Conservation (phyloP, 2,888 invertebrate species). For the Phyllotreta striolata region DNA sequence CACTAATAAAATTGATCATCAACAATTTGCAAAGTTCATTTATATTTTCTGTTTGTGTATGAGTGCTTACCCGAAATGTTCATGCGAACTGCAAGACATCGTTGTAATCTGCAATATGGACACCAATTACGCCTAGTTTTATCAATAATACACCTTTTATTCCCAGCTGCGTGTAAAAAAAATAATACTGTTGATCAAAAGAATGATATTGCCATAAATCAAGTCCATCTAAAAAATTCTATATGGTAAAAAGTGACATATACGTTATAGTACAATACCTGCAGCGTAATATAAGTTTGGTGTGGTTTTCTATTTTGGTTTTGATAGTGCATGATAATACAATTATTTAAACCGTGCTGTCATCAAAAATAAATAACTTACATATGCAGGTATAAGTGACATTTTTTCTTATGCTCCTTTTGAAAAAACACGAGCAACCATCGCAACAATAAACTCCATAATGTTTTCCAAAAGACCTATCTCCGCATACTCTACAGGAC, state of each 20-base stretch:
- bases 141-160: slow-evolving; percentile 78
- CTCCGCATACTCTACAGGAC: slow-evolving; percentile 81
- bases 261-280: no score
- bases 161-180: slow-evolving; percentile 66
- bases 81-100: slow-evolving; percentile 81
- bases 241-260: no score
- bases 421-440: slow-evolving; percentile 91
- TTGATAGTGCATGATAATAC: no score
- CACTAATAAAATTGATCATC: no score
- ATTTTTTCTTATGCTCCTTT: slow-evolving; percentile 78
- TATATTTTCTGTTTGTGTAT: no score
- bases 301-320: no score
- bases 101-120: slow-evolving; percentile 81
- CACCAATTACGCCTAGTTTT: slow-evolving; percentile 89
- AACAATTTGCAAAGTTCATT: no score
- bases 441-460: slow-evolving; percentile 88
- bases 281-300: no score
- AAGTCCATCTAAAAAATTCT: no score
- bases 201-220: no score
- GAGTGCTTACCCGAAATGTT: slow-evolving; percentile 79
- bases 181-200: no score
- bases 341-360: no score
- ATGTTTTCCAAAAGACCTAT: slow-evolving; percentile 84
- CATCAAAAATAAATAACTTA: slow-evolving; percentile 58
- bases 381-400: slow-evolving; percentile 81